Conservation (phyloP, 2,113 vertebrate genomes). For the Redunca redunca region DNA sequence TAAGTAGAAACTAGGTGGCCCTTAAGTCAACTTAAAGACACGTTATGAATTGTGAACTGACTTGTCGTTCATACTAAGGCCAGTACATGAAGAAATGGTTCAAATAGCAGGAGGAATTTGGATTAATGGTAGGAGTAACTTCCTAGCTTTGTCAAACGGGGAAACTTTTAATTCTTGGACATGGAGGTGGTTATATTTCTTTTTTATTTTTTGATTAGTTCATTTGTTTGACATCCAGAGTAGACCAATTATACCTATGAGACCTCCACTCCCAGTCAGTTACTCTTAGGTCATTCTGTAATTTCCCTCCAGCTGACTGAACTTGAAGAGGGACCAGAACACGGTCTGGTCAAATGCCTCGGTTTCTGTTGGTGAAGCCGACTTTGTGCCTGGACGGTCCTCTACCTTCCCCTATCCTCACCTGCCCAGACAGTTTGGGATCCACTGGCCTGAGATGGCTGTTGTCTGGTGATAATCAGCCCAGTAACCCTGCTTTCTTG, state of each 20-base stretch:
- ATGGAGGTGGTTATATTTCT: background rate
- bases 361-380: background rate
- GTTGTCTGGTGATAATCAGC: too few species aligned
- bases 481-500: conserved; percentile 53
- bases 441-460: background rate
- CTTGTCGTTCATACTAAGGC: background rate
- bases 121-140: background rate
- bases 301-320: background rate
- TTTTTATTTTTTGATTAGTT: background rate
- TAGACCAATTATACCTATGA: background rate
- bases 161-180: background rate
- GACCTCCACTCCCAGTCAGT: background rate
- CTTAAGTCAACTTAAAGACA: background rate
- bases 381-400: background rate
- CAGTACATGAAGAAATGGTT: background rate
- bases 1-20: background rate
- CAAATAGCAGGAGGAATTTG: background rate
- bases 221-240: background rate
- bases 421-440: background rate
- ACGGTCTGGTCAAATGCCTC: background rate
- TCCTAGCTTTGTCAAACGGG: background rate
- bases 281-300: background rate
- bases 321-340: background rate
- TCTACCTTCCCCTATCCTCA: background rate
- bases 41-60: background rate